Percentiles rank a stretch among this genome's conserved stretches.
Evolutionary conservation across 2,888 invertebrate species (phyloP).

Genomic region (Latrodectus elegans): DNA sequence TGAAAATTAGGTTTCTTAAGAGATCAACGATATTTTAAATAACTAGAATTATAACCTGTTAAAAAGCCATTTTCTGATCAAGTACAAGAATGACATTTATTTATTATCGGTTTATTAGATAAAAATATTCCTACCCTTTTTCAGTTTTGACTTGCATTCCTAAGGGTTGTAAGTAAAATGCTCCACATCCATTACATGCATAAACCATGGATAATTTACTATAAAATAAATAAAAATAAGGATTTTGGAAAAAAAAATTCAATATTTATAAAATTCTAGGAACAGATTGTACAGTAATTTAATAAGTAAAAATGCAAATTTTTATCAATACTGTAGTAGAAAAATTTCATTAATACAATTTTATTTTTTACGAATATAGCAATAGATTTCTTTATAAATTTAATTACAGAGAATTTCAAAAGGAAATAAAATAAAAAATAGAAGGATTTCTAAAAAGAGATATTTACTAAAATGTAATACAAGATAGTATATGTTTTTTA

Average conservation of each 20-base stretch:
- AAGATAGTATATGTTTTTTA: too few relatives aligned
- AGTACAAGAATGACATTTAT: not conserved
- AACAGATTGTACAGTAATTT: slow-evolving; percentile 8
- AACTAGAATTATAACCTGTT: too few relatives aligned
- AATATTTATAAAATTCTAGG: not conserved
- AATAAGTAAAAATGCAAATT: not conserved
- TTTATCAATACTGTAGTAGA: not conserved
- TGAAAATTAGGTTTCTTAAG: too few relatives aligned
- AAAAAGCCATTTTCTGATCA: too few relatives aligned
- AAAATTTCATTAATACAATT: not conserved
- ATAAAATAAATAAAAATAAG: slow-evolving; percentile 54
- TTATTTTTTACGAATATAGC: too few relatives aligned
- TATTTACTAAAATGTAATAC: too few relatives aligned
- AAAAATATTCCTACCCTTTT: slow-evolving; percentile 29
- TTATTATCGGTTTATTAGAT: not conserved
- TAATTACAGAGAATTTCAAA: too few relatives aligned
- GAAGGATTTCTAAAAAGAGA: too few relatives aligned
- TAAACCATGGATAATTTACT: slow-evolving; percentile 91
- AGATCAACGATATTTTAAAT: too few relatives aligned
- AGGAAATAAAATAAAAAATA: too few relatives aligned
- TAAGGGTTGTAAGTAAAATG: slow-evolving; percentile 84
- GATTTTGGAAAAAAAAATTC: too few relatives aligned
- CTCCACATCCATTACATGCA: slow-evolving; percentile 93
- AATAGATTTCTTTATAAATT: too few relatives aligned
- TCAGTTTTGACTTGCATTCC: slow-evolving; percentile 76